Evolutionary conservation across 1,140 invertebrate genomes (phyloP).

Genomic region (Ceratina australensis): DNA sequence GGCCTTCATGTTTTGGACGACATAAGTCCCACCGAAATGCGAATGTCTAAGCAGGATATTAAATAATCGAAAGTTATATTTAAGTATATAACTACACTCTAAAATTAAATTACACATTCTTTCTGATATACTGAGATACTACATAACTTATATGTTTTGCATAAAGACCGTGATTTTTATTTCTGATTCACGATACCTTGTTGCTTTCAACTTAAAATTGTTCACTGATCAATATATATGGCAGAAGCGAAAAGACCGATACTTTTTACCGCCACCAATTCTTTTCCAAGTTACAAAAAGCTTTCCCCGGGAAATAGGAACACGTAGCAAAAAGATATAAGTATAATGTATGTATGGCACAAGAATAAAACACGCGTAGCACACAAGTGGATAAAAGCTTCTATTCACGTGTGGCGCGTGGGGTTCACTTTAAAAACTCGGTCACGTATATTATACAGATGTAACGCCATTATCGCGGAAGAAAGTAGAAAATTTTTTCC

Average conservation of each 20-base stretch:
- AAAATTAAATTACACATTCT: too few species aligned
- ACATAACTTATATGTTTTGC: too few species aligned
- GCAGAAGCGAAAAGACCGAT: conserved; percentile 51
- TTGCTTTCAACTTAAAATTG: conserved; percentile 49
- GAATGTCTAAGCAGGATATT: conserved; percentile 84
- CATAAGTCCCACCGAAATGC: conserved; percentile 95
- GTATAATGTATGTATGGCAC: conserved; percentile 51
- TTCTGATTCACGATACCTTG: not conserved
- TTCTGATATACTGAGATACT: too few species aligned
- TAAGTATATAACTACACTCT: too few species aligned
- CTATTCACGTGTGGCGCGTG: conserved; percentile 55
- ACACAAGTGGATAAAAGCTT: conserved; percentile 69
- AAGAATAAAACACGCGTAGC: conserved; percentile 56
- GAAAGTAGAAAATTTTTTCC: not conserved
- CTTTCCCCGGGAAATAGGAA: conserved; percentile 45
- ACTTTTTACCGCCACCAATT: conserved; percentile 50
- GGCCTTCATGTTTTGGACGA: conserved; percentile 95
- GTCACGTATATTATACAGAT: conserved; percentile 72
- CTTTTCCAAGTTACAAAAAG: conserved; percentile 59
- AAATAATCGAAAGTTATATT: not conserved
- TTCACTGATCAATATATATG: conserved; percentile 31
- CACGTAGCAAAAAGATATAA: conserved; percentile 37
- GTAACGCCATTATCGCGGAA: not conserved
- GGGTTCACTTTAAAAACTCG: conserved; percentile 69
- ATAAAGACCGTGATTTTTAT: too few species aligned